A percentile compares a stretch with the other conserved stretches of the same genome.
These are phyloP conservation scores for Simalia tracyae DNA, from an alignment of 2,797 vertebrate genomes.

Conservation along the genomic window DNA sequence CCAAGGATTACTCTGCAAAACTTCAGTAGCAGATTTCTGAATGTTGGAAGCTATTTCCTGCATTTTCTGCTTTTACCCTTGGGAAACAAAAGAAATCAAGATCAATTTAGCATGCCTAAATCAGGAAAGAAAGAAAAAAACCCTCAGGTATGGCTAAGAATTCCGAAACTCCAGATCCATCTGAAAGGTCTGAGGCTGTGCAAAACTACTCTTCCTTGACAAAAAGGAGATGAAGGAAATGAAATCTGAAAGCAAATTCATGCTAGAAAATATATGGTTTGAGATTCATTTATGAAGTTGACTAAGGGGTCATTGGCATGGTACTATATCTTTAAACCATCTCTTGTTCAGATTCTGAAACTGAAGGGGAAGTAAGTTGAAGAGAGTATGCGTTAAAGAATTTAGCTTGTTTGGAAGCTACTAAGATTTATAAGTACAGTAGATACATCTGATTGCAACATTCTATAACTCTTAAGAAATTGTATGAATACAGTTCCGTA, in stretches of 20 bases:
- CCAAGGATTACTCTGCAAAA: neutral
- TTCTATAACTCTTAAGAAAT: neutral
- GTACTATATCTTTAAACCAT: neutral
- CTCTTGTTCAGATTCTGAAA: neutral
- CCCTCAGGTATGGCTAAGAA: neutral
- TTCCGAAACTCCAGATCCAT: neutral
- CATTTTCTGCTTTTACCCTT: neutral
- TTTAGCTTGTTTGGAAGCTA: neutral
- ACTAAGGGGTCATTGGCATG: neutral
- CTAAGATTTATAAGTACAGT: neutral
- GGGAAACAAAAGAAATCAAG: neutral
- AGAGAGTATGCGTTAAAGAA: neutral
- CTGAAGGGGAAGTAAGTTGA: neutral
- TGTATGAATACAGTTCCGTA: neutral
- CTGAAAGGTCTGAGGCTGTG: neutral
- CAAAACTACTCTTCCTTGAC: neutral
- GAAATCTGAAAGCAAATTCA: neutral
- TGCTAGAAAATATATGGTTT: neutral
- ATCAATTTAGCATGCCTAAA: neutral
- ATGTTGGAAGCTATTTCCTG: neutral
- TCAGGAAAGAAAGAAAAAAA: neutral
- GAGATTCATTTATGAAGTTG: neutral
- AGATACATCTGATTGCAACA: neutral
- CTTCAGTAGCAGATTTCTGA: neutral
- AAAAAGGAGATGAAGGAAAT: neutral